Percentiles rank a stretch among this genome's conserved stretches.
Conservation (phyloP, 2,888 invertebrate species). For the Melikaiella ostensackeni region DNA sequence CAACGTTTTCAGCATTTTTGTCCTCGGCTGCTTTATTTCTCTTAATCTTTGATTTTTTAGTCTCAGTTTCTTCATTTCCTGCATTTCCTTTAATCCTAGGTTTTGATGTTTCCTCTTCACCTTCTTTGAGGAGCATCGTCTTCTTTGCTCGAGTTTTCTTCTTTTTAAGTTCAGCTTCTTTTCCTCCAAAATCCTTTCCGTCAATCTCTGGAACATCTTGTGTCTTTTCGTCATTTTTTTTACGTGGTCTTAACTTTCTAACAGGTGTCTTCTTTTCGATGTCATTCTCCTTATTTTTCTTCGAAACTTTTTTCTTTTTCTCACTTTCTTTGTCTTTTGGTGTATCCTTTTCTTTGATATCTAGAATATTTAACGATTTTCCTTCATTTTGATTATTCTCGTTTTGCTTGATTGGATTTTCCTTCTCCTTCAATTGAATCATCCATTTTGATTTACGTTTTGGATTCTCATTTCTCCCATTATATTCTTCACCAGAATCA, state of each 20-base stretch:
- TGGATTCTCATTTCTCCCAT: neutral
- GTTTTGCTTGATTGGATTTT: neutral
- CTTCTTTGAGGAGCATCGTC: neutral
- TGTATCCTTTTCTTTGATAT: neutral
- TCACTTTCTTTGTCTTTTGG: neutral
- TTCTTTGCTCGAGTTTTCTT: neutral
- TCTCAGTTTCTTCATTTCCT: neutral
- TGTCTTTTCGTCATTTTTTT: neutral
- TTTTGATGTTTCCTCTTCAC: neutral
- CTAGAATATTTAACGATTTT: neutral
- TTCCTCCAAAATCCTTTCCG: neutral
- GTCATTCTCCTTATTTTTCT: neutral
- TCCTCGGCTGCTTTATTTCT: neutral
- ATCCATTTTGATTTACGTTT: neutral
- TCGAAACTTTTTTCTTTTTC: neutral
- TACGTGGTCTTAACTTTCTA: neutral
- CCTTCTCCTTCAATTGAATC: neutral
- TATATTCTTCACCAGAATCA: neutral
- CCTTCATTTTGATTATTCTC: neutral
- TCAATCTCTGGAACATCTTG: neutral
- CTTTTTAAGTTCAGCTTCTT: neutral
- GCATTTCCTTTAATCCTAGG: neutral
- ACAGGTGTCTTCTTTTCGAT: neutral
- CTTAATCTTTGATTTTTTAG: neutral
- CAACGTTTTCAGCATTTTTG: neutral